phyloP scores from a whole-genome alignment of 2,888 invertebrate genomes.

The Galerucella pusilla region DNA sequence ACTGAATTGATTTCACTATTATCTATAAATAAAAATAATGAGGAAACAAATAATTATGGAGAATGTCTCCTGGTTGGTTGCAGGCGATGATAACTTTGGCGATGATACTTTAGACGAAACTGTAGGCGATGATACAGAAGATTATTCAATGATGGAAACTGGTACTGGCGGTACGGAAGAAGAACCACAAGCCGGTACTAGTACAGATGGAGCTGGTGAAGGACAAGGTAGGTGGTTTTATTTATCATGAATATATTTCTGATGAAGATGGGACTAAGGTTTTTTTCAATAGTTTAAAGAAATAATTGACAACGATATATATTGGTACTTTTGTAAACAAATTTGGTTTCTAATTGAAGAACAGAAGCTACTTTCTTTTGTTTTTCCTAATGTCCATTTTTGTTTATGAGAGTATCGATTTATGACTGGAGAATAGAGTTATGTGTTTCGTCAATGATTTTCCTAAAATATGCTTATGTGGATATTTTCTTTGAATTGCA shows the following conservation, averaged over 20 bases:
- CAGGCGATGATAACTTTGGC: conserved; percentile 56
- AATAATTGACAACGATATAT: neutral
- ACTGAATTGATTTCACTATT: neutral
- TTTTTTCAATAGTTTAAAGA: neutral
- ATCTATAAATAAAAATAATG: too few species aligned
- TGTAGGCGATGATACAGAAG: conserved; percentile 59
- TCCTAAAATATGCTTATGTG: too few species aligned
- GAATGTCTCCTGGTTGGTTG: neutral
- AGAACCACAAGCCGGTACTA: conserved; percentile 63
- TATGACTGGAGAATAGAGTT: neutral
- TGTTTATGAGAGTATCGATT: neutral
- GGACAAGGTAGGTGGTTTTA: conserved; percentile 63
- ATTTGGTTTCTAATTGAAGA: neutral
- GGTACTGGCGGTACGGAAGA: conserved; percentile 52
- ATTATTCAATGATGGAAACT: conserved; percentile 61
- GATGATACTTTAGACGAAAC: conserved; percentile 58
- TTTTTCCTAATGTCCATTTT: neutral
- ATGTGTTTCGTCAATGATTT: too few species aligned
- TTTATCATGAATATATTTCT: conserved; percentile 39
- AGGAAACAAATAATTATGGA: too few species aligned
- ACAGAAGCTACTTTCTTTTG: conserved; percentile 2
- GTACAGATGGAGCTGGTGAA: conserved; percentile 60
- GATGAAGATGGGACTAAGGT: conserved; percentile 25
- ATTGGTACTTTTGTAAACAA: neutral
- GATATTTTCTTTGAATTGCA: too few species aligned